A percentile compares a stretch with the other conserved stretches of the same genome.
phyloP scores from a whole-genome alignment of 2,797 vertebrate genomes.

The Darevskia nairensis region DNA sequence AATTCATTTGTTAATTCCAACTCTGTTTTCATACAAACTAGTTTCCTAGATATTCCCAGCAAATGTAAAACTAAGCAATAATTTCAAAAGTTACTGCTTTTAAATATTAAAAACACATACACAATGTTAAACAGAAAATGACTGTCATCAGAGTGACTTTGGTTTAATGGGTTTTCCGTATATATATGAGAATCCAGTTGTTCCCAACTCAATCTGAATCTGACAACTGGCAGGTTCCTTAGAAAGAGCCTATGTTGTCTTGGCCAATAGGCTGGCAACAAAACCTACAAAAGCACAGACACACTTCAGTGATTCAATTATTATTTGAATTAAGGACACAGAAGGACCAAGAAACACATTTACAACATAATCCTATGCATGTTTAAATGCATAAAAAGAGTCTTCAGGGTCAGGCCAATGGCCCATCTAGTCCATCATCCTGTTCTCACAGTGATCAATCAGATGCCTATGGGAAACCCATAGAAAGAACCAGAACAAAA shows the following conservation, averaged over 20 bases:
- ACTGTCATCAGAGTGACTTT: neutral
- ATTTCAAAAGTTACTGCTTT: constrained; percentile 14
- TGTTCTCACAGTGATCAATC: no score
- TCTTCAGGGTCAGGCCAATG: no score
- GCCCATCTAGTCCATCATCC: no score
- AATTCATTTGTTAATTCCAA: constrained; percentile 26
- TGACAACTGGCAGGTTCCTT: neutral
- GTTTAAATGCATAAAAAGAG: neutral
- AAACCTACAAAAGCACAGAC: neutral
- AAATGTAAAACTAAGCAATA: constrained; percentile 17
- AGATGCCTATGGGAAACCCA: no score
- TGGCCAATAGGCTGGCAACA: neutral
- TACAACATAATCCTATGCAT: neutral
- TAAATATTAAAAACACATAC: constrained; percentile 30
- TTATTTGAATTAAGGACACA: neutral
- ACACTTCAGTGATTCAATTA: neutral
- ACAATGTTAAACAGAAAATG: neutral
- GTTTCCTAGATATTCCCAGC: neutral
- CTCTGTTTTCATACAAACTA: constrained; percentile 1
- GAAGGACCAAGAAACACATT: neutral
- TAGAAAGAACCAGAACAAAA: no score
- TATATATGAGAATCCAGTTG: neutral
- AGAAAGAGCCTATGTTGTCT: neutral
- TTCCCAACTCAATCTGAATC: neutral
- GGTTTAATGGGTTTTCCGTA: neutral